phyloP scores from a whole-genome alignment of 2,888 invertebrate species.

The Drosophila prostipennis region DNA sequence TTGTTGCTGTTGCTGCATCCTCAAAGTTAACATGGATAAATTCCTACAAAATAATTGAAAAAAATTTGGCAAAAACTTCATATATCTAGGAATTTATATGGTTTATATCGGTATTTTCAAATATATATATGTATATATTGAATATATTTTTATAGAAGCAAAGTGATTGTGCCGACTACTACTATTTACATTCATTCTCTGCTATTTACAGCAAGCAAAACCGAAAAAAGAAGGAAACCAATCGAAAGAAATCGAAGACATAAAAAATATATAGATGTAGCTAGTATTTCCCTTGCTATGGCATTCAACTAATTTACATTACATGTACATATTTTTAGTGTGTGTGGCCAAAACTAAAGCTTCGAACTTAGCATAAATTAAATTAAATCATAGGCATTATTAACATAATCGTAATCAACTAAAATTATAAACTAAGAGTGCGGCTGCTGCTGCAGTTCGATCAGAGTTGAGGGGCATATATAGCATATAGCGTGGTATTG shows the following conservation, averaged over 20 bases:
- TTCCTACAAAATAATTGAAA: slow-evolving; percentile 82
- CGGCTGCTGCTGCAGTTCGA: slow-evolving; percentile 42
- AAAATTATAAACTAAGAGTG: slow-evolving; percentile 51
- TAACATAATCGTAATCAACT: slow-evolving; percentile 38
- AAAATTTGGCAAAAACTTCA: slow-evolving; percentile 61
- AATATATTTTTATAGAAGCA: slow-evolving; percentile 20
- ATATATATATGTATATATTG: not conserved
- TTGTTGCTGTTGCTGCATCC: slow-evolving; percentile 71
- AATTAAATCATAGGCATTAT: slow-evolving; percentile 41
- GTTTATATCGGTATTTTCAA: slow-evolving; percentile 1
- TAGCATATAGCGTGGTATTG: slow-evolving; percentile 29
- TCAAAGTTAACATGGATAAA: slow-evolving; percentile 85
- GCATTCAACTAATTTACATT: slow-evolving; percentile 66
- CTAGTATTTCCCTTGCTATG: slow-evolving; percentile 42
- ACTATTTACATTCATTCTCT: slow-evolving; percentile 42
- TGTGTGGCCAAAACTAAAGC: slow-evolving; percentile 42
- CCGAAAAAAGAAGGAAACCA: slow-evolving; percentile 28
- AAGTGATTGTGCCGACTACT: slow-evolving; percentile 48
- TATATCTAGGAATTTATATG: slow-evolving; percentile 31
- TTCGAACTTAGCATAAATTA: slow-evolving; percentile 39
- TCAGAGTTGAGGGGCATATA: slow-evolving; percentile 33
- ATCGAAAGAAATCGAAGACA: slow-evolving; percentile 17
- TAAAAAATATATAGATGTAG: slow-evolving; percentile 30
- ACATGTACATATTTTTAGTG: slow-evolving; percentile 24
- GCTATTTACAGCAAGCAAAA: slow-evolving; percentile 63